Base-by-base conservation (phyloP, 2,113 vertebrate species). In the Solenodon paradoxus region DNA sequence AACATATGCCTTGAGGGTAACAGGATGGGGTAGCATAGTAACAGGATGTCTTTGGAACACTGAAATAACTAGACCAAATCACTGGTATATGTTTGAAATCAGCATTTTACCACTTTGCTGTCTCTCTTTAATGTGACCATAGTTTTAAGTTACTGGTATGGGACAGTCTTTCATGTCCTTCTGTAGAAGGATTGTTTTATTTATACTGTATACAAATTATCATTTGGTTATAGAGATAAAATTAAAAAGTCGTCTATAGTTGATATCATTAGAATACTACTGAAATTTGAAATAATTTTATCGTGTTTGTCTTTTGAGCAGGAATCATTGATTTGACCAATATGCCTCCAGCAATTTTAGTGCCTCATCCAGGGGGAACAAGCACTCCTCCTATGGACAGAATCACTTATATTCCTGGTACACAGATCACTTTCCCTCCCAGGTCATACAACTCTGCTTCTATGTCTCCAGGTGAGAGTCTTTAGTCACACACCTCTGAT, bases 241-340 rank as follows among this genome's bases (percentile, higher is more conserved):
- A 79, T 40, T 8, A 19, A 88, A 59, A 84, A 83, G 30, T 74
- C 12, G 51, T 20, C 20, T 78, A 3, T 75, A 66, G 22, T 90
- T 71, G 93, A 0, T 61, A 28, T 86, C 97, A 98, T 96, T 87
- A 92, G 92, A 98, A 90, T 98, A 97, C 98, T 97, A 97, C 97
- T 74, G 55, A 55, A 42, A 59, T 51, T 19, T 71, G 90, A 83
- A 28, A 24, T 93, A 66, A 38, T 55, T 75, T 63, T 38, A 89
- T 10, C 90, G 4, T 98, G 97, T 99, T 98, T 98, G 98, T 99
- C 98, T 98, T 99, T 98, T 98, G 98, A 98, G 98, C 98, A 99
- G 99, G 99, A 98, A 99, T 99, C 97, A 99, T 99, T 98, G 99
- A 99, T 98, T 98, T 99, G 98, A 99, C 99, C 98, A 99, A 99